phyloP scores from a whole-genome alignment of 2,113 vertebrate genomes.

The Pseudolaguvia tuberculata region DNA sequence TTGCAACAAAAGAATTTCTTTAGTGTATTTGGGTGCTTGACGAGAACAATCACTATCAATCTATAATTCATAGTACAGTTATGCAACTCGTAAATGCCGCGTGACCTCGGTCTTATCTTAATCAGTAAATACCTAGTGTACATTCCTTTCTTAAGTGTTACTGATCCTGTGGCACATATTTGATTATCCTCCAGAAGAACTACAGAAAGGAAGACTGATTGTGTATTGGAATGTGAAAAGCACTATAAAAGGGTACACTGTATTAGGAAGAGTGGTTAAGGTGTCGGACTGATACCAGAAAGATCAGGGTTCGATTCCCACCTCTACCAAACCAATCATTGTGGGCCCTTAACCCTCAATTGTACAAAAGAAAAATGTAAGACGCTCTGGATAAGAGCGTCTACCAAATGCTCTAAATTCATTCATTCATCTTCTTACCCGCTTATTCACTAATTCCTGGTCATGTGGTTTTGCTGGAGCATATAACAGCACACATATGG shows the following conservation, averaged over 20 bases:
- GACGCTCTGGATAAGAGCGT: too few species aligned
- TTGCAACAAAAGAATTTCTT: too few species aligned
- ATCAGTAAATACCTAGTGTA: slow-evolving; percentile 14
- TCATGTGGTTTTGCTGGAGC: too few species aligned
- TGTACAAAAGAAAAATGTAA: too few species aligned
- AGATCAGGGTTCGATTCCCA: too few species aligned
- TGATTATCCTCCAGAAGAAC: slow-evolving; percentile 22
- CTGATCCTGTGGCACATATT: slow-evolving; percentile 25
- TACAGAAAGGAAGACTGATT: slow-evolving; percentile 38
- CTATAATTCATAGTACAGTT: neutral
- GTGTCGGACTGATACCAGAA: too few species aligned
- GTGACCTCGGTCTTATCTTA: slow-evolving; percentile 33
- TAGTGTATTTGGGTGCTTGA: neutral
- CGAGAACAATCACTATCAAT: neutral
- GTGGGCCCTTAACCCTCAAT: too few species aligned
- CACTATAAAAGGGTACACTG: slow-evolving; percentile 22
- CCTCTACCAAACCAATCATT: too few species aligned
- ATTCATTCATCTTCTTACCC: too few species aligned
- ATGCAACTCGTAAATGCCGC: neutral
- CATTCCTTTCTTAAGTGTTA: slow-evolving; percentile 29
- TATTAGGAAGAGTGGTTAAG: slow-evolving; percentile 16
- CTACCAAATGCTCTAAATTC: too few species aligned
- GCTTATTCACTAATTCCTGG: too few species aligned
- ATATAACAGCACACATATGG: too few species aligned
- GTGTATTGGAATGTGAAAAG: slow-evolving; percentile 45